Evolutionary conservation across 1,140 invertebrate species (phyloP).

Genomic region (Magallana angulata): DNA sequence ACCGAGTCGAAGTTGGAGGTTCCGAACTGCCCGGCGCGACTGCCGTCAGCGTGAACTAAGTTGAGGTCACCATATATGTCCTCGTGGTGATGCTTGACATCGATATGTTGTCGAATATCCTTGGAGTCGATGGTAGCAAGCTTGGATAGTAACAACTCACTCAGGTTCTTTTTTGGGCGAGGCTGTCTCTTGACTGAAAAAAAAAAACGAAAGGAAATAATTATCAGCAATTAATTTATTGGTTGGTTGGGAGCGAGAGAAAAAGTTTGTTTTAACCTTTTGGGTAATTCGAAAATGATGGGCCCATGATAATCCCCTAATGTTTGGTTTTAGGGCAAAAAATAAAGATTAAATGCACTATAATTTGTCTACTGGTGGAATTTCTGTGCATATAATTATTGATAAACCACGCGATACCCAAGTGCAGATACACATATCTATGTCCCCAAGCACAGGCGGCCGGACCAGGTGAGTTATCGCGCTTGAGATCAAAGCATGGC

Average conservation of each 20-base stretch:
- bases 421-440: neutral
- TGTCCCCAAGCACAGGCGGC: conserved; percentile 22
- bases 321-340: conserved; percentile 9
- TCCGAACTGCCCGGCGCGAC: conserved; percentile 42
- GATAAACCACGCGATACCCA: neutral
- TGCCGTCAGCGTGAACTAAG: conserved; percentile 73
- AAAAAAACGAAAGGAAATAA: neutral
- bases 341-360: neutral
- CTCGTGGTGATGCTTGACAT: conserved; percentile 76
- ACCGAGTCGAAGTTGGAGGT: conserved; percentile 77
- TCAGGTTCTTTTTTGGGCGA: conserved; percentile 64
- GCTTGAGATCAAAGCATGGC: conserved; percentile 11
- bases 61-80: conserved; percentile 75
- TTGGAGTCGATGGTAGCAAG: conserved; percentile 70
- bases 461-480: conserved; percentile 19
- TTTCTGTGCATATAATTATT: conserved; percentile 14
- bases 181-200: conserved; percentile 60
- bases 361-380: neutral
- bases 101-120: conserved; percentile 73
- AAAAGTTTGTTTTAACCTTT: neutral
- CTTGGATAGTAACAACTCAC: conserved; percentile 66
- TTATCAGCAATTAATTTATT: neutral
- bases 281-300: neutral
- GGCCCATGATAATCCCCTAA: neutral
- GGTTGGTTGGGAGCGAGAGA: neutral